A percentile compares a stretch with the other conserved stretches of the same genome.
These are phyloP conservation scores for Toxotes jaculatrix DNA, from an alignment of 2,113 vertebrate genomes.

Conservation along the genomic window DNA sequence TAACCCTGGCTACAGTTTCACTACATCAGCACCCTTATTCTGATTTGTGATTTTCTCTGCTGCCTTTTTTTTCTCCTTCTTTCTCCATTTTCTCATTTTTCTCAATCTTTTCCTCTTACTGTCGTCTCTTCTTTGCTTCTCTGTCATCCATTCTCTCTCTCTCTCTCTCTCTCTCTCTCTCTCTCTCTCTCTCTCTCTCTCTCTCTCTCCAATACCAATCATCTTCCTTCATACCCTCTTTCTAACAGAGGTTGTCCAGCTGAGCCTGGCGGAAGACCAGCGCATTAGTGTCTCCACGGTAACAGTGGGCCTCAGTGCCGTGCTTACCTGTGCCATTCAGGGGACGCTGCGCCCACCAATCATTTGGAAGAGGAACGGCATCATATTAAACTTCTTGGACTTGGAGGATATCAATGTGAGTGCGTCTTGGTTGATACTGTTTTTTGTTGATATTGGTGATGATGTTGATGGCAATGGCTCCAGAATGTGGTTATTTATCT, in stretches of 20 bases:
- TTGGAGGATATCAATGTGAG: constrained; percentile 95
- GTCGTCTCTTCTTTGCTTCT: neutral
- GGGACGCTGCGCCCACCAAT: constrained; percentile 92
- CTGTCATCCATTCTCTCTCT: neutral
- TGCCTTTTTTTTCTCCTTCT: neutral
- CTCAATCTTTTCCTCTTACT: neutral
- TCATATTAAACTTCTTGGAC: constrained; percentile 92
- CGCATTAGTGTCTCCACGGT: constrained; percentile 88
- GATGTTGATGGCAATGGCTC: neutral
- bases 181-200: neutral
- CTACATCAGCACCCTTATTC: constrained; percentile 44
- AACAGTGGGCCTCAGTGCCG: constrained; percentile 92
- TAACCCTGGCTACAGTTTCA: constrained; percentile 52
- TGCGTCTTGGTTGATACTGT: neutral
- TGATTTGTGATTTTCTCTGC: constrained; percentile 43
- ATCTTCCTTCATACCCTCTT: constrained; percentile 9
- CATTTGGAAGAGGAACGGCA: constrained; percentile 94
- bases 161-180: neutral
- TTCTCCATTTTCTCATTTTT: constrained; percentile 6
- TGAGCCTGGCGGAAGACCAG: constrained; percentile 89
- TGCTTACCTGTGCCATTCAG: constrained; percentile 90
- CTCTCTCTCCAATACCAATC: neutral
- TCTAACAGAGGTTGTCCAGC: constrained; percentile 90
- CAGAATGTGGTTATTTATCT: no score
- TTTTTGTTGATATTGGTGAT: neutral